Evolutionary conservation across 2,113 vertebrate genomes (phyloP), one percentile per base, ranked within the genome.

Genomic region (Rhegmatorhina hoffmannsi): DNA sequence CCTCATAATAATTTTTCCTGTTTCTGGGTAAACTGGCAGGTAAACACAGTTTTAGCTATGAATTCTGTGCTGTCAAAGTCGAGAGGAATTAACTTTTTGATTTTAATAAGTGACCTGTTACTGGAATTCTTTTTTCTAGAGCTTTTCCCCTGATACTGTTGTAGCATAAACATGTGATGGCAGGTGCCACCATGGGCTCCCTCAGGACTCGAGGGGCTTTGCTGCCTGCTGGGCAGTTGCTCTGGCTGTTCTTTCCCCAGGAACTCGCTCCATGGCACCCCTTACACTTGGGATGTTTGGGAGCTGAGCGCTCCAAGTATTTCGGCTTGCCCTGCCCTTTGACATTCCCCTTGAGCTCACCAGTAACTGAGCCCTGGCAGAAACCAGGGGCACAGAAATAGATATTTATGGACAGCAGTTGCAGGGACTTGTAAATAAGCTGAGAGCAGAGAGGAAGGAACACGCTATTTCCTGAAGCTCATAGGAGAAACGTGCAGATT

Each of bases 271-370:
- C 26, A 52, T 13, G 3, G n/a, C 15, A 1, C 87, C 69, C 78
- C 92, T 83, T 56, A 31, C 1, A 1, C 59, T 67, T 83, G 29
- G 33, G 40, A 56, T 91, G 58, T 28, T 33, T 88, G 75, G 31
- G 82, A 83, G 75, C 88, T 90, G 94, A 92, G 85, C 17, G 25
- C 82, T 74, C 0, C 0, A 38, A 67, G 82, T 95, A 89, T 94
- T 96, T 94, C 2, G 0, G 92, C 88, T 69, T 66, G 50, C 50
- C n/a, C 55, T 93, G 82, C 75, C 90, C 92, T 94, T 84, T 95
- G 95, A 90, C 92, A 96, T 92, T 96, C 83, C 24, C 76, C 79
- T 94, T 83, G 33, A 17, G 70, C 25, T 93, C 29, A 25, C n/a
- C 40, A 49, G 94, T 53, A 66, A 94, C 29, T 46, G 88, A 93